Evolutionary conservation across 2,797 vertebrate species (phyloP).

Genomic region (Perodicticus potto): DNA sequence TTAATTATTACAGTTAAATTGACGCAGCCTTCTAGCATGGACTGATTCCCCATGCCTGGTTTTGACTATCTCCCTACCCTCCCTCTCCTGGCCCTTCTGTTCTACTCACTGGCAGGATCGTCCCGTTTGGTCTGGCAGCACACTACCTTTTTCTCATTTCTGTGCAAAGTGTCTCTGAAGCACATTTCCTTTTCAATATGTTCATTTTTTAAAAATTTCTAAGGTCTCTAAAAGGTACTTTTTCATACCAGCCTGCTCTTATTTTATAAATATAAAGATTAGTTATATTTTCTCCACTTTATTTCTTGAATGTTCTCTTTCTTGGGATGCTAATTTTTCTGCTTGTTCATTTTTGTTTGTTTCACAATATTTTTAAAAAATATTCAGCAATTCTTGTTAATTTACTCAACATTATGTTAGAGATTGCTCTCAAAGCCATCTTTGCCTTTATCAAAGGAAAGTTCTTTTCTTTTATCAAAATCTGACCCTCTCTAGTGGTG

Average conservation of each 20-base stretch:
- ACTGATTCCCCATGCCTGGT: background rate
- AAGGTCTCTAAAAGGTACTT: background rate
- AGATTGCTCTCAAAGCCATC: background rate
- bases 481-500: background rate
- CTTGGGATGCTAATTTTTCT: background rate
- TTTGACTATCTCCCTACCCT: background rate
- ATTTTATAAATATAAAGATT: background rate
- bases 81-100: background rate
- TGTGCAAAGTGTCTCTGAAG: background rate
- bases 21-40: no score
- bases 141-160: background rate
- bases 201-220: background rate
- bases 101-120: background rate
- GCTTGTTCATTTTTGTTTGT: background rate
- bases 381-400: constrained; percentile 1
- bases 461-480: background rate
- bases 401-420: background rate
- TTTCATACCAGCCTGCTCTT: background rate
- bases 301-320: background rate
- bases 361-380: background rate
- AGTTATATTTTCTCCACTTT: background rate
- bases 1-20: no score
- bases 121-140: background rate
- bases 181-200: background rate
- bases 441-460: background rate